Base-by-base conservation (phyloP, 2,797 vertebrate species). In the Tokudaia muenninki region DNA sequence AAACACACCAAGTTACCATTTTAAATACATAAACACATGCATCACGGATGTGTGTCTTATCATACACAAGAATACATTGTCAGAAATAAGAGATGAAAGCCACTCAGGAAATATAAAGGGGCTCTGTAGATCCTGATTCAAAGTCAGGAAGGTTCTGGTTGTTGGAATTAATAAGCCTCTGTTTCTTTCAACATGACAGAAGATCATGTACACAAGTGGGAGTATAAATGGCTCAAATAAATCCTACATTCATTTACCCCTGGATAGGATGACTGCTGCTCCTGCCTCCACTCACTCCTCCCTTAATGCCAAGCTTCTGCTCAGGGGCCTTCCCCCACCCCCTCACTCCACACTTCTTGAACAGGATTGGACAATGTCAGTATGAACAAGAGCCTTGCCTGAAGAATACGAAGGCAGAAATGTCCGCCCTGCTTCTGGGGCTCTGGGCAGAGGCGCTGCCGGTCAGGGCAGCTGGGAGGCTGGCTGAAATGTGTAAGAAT, bases 1-100 rank as follows among this genome's bases (percentile, higher is more conserved):
- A 98, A 98, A 98, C 97, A 98, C 90, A 94, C 87, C 47, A 93
- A 98, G 94, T 94, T 92, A 89, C 97, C 97, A 98, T 97, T 98
- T 98, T 96, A 97, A 98, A 97, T 94, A 97, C 83, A 98, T 94
- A 97, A 98, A 98, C 97, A 96, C 94, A 96, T 78, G 97, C 34
- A 83, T 98, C 97, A 96, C 10, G 44, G 16, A 78, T 67, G 19
- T 89, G 78, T 82, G 90, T 97, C 92, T 96, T 90, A 92, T 7
- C 87, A 92, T 2, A 3, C 31, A 95, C 87, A 81, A 95, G 95
- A 97, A 83, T 88, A 70, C 11, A 77, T 74, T 95, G 95, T 94
- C 47, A 86, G 61, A 83, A 96, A 91, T 94, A 80, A 96, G 21
- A 41, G 47, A 94, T 55, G 79, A 92, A 93, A 92, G 74, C 83